A percentile compares a stretch with the other conserved stretches of the same genome.
These are phyloP conservation scores for Rhagonycha fulva DNA, from an alignment of 2,888 invertebrate species.

Conservation along the genomic window DNA sequence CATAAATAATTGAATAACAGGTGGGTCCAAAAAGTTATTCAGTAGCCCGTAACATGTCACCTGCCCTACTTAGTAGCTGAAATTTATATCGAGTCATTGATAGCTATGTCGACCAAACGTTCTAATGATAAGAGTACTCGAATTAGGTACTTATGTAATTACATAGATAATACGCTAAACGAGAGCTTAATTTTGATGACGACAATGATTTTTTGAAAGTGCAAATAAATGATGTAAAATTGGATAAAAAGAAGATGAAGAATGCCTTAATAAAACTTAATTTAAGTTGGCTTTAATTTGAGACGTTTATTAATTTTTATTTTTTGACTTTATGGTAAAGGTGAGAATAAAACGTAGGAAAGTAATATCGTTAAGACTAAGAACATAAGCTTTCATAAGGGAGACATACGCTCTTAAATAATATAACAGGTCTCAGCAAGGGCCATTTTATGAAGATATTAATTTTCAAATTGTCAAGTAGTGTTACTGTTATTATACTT, in stretches of 20 bases:
- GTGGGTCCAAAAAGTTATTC: conserved; percentile 21
- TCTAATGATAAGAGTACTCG: neutral
- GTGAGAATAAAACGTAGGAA: conserved; percentile 2
- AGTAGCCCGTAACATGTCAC: conserved; percentile 24
- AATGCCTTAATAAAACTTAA: neutral
- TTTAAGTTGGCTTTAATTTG: neutral
- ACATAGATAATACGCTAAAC: neutral
- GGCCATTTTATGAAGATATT: conserved; percentile 58
- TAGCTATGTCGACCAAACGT: neutral
- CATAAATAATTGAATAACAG: conserved; percentile 35
- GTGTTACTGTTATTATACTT: conserved; percentile 56
- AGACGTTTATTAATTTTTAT: neutral
- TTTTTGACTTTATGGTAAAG: neutral
- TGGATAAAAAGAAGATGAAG: neutral
- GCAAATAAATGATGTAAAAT: neutral
- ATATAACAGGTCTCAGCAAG: conserved; percentile 49
- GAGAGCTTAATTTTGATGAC: neutral
- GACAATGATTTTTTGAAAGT: neutral
- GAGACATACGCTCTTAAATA: conserved; percentile 49
- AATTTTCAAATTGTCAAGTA: conserved; percentile 56
- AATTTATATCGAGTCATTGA: conserved; percentile 9
- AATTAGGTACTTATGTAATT: neutral
- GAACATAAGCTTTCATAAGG: conserved; percentile 54
- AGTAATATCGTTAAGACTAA: conserved; percentile 33
- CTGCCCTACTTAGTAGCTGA: conserved; percentile 3